Base-by-base conservation (phyloP, 2,797 vertebrate genomes). In the Sebastes miniatus region DNA sequence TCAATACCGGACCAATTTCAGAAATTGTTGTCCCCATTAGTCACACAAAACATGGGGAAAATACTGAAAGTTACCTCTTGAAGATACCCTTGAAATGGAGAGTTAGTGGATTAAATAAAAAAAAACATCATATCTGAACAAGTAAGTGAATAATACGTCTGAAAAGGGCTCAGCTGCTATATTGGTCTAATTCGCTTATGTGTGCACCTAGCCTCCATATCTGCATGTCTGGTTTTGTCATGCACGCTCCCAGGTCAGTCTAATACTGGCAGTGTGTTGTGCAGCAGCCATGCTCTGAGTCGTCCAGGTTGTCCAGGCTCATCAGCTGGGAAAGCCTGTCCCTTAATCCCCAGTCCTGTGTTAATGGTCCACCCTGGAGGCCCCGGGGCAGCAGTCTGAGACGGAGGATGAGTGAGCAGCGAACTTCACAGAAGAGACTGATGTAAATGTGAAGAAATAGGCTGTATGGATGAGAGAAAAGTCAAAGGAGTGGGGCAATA, bases 401-500 rank as follows among this genome's bases (percentile, higher is more conserved):
- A 90, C 39, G 66, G 64, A 70, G 86, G 85, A 88, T 85, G 91
- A 91, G 88, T 83, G 92, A 89, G 90, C 83, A 71, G 85, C 25
- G 1, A 83, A 80, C 91, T 90, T 90, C 87, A 90, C 64, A 90
- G 82, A 73, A 87, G 81, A 85, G 88, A 87, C 90, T 94, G 91
- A 94, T 89, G 93, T 88, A 93, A 93, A 94, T 93, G 91, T 87
- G 91, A 88, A 92, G 91, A 92, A 92, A 92, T 89, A 83, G 87
- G 86, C 89, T 83, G 71, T 61, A 67, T 89, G 91, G 88, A 82
- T 79, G 84, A 89, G 83, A 84, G 77, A 83, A 80, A 81, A 88
- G 76, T 73, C 57, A 74, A 66, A 84, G 85, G 80, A 69, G 20
- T 27, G 56, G 10, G 78, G 71, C 73, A 83, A 83, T 88, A 78